phyloP scores from a whole-genome alignment of 2,113 vertebrate species.

The Sprattus sprattus region DNA sequence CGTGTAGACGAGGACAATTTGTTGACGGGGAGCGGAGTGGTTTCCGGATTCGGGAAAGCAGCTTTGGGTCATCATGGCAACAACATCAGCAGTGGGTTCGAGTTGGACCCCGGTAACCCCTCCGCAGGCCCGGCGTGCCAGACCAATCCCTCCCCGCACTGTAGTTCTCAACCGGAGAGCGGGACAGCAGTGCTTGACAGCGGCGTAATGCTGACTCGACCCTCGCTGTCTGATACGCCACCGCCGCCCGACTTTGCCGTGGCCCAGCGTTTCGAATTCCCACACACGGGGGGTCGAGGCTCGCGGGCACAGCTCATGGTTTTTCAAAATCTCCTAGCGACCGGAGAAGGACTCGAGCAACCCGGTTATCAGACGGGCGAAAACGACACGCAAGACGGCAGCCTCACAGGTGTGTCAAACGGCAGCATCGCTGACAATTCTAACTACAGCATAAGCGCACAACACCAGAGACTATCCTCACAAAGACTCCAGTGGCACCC shows the following conservation, averaged over 20 bases:
- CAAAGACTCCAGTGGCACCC: conserved; percentile 58
- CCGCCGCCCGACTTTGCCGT: conserved; percentile 61
- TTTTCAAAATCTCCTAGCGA: conserved; percentile 77
- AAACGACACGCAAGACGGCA: conserved; percentile 27
- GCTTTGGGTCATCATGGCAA: conserved; percentile 51
- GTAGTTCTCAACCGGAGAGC: conserved; percentile 59
- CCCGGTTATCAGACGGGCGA: conserved; percentile 47
- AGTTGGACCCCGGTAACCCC: conserved; percentile 53
- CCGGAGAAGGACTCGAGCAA: conserved; percentile 63
- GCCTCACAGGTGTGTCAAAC: conserved; percentile 9
- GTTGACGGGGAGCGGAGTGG: conserved; percentile 48
- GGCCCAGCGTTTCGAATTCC: conserved; percentile 59
- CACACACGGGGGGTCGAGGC: conserved; percentile 52
- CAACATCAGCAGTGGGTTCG: conserved; percentile 51
- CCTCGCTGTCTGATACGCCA: conserved; percentile 53
- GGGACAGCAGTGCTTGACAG: conserved; percentile 55
- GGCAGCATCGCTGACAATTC: conserved; percentile 28
- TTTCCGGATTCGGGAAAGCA: conserved; percentile 56
- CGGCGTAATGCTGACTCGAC: conserved; percentile 56
- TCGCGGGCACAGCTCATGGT: conserved; percentile 80
- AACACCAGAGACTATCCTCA: conserved; percentile 33
- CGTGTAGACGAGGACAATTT: conserved; percentile 62
- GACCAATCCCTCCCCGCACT: conserved; percentile 57
- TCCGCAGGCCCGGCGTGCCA: conserved; percentile 48
- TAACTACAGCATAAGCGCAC: conserved; percentile 40